Percentiles rank a stretch among this genome's conserved stretches.
Conservation (phyloP, 2,888 invertebrate species). For the Mythimna lalbum region DNA sequence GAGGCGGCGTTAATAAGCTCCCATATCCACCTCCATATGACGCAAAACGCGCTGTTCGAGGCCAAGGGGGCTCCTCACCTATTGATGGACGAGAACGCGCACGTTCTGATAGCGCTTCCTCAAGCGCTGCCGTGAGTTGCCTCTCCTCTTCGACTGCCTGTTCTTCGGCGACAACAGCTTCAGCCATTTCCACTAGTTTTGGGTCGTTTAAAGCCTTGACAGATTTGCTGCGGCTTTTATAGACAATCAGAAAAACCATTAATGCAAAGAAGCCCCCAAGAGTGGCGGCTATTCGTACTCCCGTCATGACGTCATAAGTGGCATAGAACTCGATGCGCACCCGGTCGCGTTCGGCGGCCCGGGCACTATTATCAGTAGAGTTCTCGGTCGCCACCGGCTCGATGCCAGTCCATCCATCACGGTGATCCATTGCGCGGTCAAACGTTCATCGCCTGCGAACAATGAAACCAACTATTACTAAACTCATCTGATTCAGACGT, state of each 20-base stretch:
- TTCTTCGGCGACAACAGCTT: slow-evolving; percentile 93
- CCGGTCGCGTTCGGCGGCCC: slow-evolving; percentile 92
- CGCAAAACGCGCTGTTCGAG: slow-evolving; percentile 83
- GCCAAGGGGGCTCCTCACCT: slow-evolving; percentile 92
- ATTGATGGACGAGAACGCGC: slow-evolving; percentile 91
- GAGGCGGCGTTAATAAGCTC: slow-evolving; percentile 93
- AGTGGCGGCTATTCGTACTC: slow-evolving; percentile 97
- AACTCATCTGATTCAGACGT: slow-evolving; percentile 15
- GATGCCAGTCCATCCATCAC: slow-evolving; percentile 84
- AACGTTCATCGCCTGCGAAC: slow-evolving; percentile 88
- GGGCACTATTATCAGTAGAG: slow-evolving; percentile 80
- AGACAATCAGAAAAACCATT: slow-evolving; percentile 97
- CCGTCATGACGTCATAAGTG: slow-evolving; percentile 98
- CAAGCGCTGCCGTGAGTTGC: slow-evolving; percentile 93
- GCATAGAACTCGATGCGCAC: slow-evolving; percentile 96
- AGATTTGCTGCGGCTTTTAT: slow-evolving; percentile 96
- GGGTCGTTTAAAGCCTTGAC: slow-evolving; percentile 94
- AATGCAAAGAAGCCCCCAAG: slow-evolving; percentile 97
- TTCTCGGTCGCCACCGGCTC: slow-evolving; percentile 80
- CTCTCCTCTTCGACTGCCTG: slow-evolving; percentile 93
- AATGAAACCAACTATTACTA: slow-evolving; percentile 61
- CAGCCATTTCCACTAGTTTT: slow-evolving; percentile 94
- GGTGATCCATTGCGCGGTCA: slow-evolving; percentile 87
- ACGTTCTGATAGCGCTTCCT: slow-evolving; percentile 90
- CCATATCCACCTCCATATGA: slow-evolving; percentile 92